Evolutionary conservation across 2,113 vertebrate genomes (phyloP).

Genomic region (Hipposideros armiger): DNA sequence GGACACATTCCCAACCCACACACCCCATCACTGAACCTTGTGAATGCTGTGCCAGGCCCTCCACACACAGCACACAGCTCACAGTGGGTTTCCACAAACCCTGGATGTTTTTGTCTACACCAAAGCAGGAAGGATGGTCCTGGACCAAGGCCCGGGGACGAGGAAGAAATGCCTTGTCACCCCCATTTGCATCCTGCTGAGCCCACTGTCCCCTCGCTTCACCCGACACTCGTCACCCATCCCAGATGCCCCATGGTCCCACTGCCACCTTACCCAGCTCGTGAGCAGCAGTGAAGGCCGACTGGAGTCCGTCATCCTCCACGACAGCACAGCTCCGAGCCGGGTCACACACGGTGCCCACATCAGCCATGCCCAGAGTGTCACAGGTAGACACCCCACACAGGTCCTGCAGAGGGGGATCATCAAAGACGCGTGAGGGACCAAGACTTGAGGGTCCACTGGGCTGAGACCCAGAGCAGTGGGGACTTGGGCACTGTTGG

Average conservation of each 20-base stretch:
- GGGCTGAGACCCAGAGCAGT: background rate
- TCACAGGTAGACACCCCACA: conserved; percentile 87
- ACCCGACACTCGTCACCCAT: too few relatives aligned
- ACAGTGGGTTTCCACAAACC: background rate
- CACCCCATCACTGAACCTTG: background rate
- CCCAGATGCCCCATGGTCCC: accelerated
- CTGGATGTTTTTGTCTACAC: background rate
- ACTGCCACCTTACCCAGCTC: conserved; percentile 83
- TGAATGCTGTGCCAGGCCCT: background rate
- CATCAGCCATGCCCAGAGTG: conserved; percentile 89
- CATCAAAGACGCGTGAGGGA: background rate
- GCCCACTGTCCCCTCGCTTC: background rate
- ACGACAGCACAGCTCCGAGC: conserved; percentile 87
- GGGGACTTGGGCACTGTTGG: background rate
- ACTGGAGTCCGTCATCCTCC: conserved; percentile 88
- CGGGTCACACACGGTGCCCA: conserved; percentile 88
- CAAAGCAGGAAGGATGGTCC: background rate
- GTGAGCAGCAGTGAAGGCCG: conserved; percentile 87
- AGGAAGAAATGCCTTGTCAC: background rate
- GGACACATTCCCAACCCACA: background rate
- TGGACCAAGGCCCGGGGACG: background rate
- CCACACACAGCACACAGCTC: background rate
- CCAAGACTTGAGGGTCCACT: accelerated
- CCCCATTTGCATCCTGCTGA: background rate
- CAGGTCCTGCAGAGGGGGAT: conserved; percentile 82